These are phyloP conservation scores for Lycaon pictus DNA, from an alignment of 2,113 vertebrate species.

Conservation along the genomic window DNA sequence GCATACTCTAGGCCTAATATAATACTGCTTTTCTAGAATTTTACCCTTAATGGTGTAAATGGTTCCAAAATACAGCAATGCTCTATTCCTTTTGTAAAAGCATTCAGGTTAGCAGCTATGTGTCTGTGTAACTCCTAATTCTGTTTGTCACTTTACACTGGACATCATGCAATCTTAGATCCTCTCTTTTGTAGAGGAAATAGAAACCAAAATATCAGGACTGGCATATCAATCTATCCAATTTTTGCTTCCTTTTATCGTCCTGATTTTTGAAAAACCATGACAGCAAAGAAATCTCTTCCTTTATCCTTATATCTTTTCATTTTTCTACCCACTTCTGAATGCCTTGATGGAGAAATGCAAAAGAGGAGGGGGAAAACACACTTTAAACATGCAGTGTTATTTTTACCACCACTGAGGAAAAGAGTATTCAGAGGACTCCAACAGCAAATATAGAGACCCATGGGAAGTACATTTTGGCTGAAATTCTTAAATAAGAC, in stretches of 20 bases:
- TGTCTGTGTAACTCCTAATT: constrained; percentile 44
- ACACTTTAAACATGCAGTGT: background rate
- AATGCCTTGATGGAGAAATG: background rate
- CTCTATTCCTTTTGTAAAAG: background rate
- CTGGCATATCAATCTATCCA: background rate
- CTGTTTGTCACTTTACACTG: constrained; percentile 43
- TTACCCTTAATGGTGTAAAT: background rate
- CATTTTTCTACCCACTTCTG: constrained; percentile 41
- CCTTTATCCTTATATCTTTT: background rate
- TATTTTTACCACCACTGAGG: background rate
- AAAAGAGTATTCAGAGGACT: background rate
- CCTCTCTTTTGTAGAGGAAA: constrained; percentile 33
- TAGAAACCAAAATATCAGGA: constrained; percentile 54
- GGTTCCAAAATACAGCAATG: background rate
- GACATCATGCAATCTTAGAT: constrained; percentile 22
- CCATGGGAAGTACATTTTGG: background rate
- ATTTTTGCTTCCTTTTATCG: constrained; percentile 44
- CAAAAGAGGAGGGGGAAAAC: background rate
- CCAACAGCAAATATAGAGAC: background rate
- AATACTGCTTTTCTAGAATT: constrained; percentile 24
- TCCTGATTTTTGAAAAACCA: constrained; percentile 62
- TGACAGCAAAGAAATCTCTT: background rate
- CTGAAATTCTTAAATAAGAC: background rate
- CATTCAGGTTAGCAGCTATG: background rate
- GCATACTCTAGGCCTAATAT: background rate